Base-by-base conservation (phyloP, 1,140 invertebrate genomes). In the Ruditapes philippinarum region DNA sequence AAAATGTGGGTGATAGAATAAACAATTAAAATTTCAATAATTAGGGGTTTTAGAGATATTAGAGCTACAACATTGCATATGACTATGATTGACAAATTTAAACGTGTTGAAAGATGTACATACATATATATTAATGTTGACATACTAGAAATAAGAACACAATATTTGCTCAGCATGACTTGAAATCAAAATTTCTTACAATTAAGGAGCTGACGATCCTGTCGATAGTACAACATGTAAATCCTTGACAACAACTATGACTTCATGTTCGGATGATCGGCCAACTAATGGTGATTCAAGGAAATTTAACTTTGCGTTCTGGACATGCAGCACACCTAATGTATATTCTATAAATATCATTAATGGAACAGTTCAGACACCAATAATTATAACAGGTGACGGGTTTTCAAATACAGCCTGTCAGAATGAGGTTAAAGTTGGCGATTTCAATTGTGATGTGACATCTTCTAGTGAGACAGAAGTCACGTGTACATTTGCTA, bases 281-380 rank as follows among this genome's bases (percentile, higher is more conserved):
- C 57, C 62, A 38, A 42, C 60, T 4, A 38, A 42, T 9, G 31
- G 31, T 38, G 85, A 84, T 49, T 11, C 33, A 2, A 78, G n/a
- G 22, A 84, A 88, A 42, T 92, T 94, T 73, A 86, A 89, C 51
- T 94, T 93, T 73, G 80, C 79, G 14, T 91, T 93, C 74, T 88
- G 57, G 28, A 51, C 82, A 54, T 94, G 94, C 70, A 85, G 78
- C 40, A 90, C 93, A 3, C 91, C 93, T 0, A 65, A 36, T 14
- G 65, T 94, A 14, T 90, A 70, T 0, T 28, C 36, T 0, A 79
- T 94, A 11, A 86, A 83, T 31, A 60, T 45, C 28, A 84, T 42
- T 31, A 88, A 92, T 28, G 92, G 91, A 17, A 92, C 91, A 31
- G 73, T 85, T 17, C 33, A 78, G 11, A 90, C 91, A 17, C 54